Evolutionary conservation across 2,888 invertebrate genomes (phyloP).

Genomic region (Clanis bilineata): DNA sequence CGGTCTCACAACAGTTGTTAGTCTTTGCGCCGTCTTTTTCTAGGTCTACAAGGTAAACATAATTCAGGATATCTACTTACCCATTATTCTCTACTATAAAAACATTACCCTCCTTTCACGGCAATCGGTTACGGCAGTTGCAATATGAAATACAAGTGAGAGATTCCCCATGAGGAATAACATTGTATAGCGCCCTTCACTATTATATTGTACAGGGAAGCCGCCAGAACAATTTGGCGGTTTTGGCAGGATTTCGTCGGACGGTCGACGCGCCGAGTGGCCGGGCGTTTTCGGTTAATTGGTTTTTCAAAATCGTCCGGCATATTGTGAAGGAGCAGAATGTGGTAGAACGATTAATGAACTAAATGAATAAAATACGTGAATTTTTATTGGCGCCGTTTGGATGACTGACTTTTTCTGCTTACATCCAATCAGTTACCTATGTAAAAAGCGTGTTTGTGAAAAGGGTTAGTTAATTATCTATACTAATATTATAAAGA

Average conservation of each 20-base stretch:
- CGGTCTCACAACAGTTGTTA: no score
- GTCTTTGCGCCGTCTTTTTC: no score
- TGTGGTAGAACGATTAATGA: not conserved
- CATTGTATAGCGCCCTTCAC: not conserved
- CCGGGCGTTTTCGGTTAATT: conserved; percentile 25
- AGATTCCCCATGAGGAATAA: not conserved
- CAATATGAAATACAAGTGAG: no score
- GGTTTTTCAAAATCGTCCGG: conserved; percentile 29
- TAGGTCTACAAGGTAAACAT: no score
- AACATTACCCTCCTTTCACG: no score
- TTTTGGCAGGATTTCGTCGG: not conserved
- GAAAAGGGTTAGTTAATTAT: not conserved
- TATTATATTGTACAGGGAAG: not conserved
- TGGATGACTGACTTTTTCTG: not conserved
- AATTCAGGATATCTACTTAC: no score
- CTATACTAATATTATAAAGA: no score
- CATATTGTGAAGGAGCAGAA: conserved; percentile 8
- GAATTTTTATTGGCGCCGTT: not conserved
- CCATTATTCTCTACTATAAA: no score
- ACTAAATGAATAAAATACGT: conserved; percentile 5
- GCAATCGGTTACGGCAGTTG: no score
- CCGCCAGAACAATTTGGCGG: not conserved
- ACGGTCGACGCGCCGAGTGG: not conserved
- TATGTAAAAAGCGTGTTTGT: not conserved
- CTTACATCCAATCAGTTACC: not conserved